Conservation (phyloP, 2,888 invertebrate genomes). For the Pilophorus perplexus region DNA sequence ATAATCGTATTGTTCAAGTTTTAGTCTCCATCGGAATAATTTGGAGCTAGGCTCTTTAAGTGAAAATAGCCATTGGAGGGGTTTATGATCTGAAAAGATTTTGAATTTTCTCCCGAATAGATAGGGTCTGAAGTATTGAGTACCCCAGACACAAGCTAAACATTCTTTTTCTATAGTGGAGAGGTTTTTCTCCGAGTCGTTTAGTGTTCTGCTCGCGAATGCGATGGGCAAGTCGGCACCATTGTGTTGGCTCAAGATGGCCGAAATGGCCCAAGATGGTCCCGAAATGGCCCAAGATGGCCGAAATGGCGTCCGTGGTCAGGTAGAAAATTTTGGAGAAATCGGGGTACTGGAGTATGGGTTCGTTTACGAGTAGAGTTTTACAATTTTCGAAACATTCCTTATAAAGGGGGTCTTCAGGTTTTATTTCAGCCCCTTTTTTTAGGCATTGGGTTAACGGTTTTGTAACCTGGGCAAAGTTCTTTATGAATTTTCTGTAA, state of each 20-base stretch:
- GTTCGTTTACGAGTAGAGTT: slow-evolving; percentile 32
- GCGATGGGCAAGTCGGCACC: slow-evolving; percentile 48
- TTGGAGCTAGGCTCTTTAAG: slow-evolving; percentile 23
- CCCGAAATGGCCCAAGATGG: too few relatives aligned
- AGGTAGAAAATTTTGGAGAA: slow-evolving; percentile 49
- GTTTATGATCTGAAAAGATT: slow-evolving; percentile 46
- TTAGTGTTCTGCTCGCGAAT: slow-evolving; percentile 51
- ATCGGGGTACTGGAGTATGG: slow-evolving; percentile 49
- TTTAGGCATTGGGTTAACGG: slow-evolving; percentile 48
- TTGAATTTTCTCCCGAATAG: slow-evolving; percentile 43
- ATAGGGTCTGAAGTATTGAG: slow-evolving; percentile 44
- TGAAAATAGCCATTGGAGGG: slow-evolving; percentile 30
- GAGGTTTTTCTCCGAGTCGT: neutral
- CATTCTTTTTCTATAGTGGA: slow-evolving; percentile 16
- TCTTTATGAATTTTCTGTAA: slow-evolving; percentile 20
- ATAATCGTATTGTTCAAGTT: slow-evolving; percentile 46
- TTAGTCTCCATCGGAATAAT: slow-evolving; percentile 11
- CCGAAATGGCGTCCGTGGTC: slow-evolving; percentile 50
- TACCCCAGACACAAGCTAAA: slow-evolving; percentile 2
- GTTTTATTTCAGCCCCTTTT: slow-evolving; percentile 45
- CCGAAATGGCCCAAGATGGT: slow-evolving; percentile 46
- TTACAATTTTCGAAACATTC: slow-evolving; percentile 37
- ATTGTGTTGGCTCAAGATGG: slow-evolving; percentile 45
- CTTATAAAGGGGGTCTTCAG: neutral
- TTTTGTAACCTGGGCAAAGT: slow-evolving; percentile 48